These are phyloP conservation scores for Cephalopterus ornatus DNA, from an alignment of 2,113 vertebrate genomes.

Conservation along the genomic window DNA sequence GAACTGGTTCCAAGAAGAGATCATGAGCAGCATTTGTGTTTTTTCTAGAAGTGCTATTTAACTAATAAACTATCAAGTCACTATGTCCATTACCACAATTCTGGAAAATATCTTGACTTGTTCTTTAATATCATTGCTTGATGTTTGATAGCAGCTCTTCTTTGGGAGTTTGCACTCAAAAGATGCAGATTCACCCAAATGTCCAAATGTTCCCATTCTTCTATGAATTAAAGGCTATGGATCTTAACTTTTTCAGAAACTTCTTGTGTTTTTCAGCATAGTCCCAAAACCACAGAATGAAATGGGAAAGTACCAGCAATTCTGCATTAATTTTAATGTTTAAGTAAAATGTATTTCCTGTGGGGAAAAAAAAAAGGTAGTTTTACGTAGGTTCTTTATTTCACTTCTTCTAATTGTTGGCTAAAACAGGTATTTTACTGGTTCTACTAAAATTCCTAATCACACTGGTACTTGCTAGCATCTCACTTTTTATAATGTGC, in stretches of 20 bases:
- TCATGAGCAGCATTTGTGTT: not conserved
- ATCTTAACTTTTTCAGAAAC: not conserved
- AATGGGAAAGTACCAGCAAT: constrained; percentile 26
- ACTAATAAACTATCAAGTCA: not conserved
- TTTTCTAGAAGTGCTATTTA: not conserved
- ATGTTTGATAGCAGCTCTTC: not conserved
- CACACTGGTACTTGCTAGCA: not conserved
- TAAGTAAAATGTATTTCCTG: not conserved
- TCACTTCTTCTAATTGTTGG: constrained; percentile 28
- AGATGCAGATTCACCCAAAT: not conserved
- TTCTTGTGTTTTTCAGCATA: not conserved
- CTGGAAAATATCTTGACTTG: not conserved
- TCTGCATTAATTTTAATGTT: constrained; percentile 5
- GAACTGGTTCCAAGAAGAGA: not conserved
- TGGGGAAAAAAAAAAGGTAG: not conserved
- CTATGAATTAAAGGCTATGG: not conserved
- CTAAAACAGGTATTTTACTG: constrained; percentile 79
- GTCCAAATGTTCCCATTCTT: not conserved
- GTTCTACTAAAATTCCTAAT: constrained; percentile 21
- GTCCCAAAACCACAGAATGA: constrained; percentile 70
- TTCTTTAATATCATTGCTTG: not conserved
- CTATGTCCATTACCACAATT: not conserved
- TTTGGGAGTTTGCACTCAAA: not conserved
- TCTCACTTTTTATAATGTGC: not conserved
- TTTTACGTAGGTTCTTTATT: not conserved